Evolutionary conservation across 2,797 vertebrate species (phyloP).

Genomic region (Enteromius mattozi): DNA sequence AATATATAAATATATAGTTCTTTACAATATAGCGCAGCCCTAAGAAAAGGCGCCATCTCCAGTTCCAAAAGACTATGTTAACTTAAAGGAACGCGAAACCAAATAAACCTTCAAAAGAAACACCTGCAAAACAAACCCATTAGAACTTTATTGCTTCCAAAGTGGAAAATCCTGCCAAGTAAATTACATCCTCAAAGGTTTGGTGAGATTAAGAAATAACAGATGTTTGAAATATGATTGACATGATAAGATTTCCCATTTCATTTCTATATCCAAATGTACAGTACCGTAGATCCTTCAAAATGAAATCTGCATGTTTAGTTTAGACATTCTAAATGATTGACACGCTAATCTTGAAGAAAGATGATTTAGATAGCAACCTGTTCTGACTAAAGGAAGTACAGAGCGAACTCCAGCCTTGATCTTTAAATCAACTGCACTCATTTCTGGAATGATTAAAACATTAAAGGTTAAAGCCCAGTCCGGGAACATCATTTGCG

Average conservation of each 20-base stretch:
- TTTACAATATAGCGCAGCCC: background rate
- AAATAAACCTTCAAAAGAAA: background rate
- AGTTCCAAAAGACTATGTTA: background rate
- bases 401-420: conserved; percentile 58
- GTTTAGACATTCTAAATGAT: conserved; percentile 64
- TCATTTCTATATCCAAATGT: conserved; percentile 35
- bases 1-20: background rate
- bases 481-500: conserved; percentile 43
- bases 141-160: conserved; percentile 5
- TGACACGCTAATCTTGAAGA: conserved; percentile 68
- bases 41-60: background rate
- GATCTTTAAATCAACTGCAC: conserved; percentile 62
- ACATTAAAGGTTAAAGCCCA: conserved; percentile 60
- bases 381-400: conserved; percentile 54
- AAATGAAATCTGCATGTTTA: conserved; percentile 61
- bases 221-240: conserved; percentile 36
- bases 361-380: conserved; percentile 59
- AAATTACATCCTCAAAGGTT: conserved; percentile 21
- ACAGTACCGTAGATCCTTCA: background rate
- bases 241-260: conserved; percentile 36
- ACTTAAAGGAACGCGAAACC: background rate
- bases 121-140: conserved; percentile 1
- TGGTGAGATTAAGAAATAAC: conserved; percentile 15
- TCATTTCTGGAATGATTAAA: conserved; percentile 62
- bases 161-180: background rate